These are phyloP conservation scores for Rhyacophila evoluta DNA, from an alignment of 2,888 invertebrate genomes.

Conservation along the genomic window DNA sequence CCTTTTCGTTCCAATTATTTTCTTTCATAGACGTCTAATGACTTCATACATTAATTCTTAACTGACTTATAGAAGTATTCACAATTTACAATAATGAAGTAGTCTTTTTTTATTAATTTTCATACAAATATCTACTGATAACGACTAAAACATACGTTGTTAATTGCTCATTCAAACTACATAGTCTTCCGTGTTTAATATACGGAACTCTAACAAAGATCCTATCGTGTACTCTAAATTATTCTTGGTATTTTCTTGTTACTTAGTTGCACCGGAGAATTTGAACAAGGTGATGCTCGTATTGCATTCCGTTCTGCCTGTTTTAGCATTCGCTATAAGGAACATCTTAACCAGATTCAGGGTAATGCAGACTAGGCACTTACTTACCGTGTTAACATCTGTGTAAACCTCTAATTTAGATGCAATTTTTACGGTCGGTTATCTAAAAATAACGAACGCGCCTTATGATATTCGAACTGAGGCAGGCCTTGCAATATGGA, in stretches of 20 bases:
- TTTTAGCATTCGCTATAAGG: constrained; percentile 28
- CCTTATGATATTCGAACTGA: too few species aligned
- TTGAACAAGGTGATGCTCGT: constrained; percentile 37
- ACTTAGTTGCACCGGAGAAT: constrained; percentile 33
- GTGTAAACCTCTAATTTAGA: neutral
- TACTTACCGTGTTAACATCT: neutral
- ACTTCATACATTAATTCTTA: too few species aligned
- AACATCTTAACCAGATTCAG: constrained; percentile 31
- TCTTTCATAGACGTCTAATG: too few species aligned
- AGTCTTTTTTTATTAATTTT: too few species aligned
- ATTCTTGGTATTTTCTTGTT: constrained; percentile 37
- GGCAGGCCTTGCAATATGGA: too few species aligned
- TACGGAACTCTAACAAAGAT: neutral
- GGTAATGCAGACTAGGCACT: neutral
- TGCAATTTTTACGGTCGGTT: neutral
- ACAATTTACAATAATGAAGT: too few species aligned
- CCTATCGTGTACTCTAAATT: constrained; percentile 15
- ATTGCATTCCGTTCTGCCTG: constrained; percentile 38
- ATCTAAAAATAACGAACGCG: too few species aligned
- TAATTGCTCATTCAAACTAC: too few species aligned
- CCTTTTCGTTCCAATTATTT: too few species aligned
- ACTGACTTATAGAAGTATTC: too few species aligned
- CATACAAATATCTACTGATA: too few species aligned
- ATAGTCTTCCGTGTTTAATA: neutral
- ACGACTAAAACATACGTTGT: too few species aligned